Conservation (phyloP, 2,888 invertebrate genomes). For the Nephrotoma appendiculata region DNA sequence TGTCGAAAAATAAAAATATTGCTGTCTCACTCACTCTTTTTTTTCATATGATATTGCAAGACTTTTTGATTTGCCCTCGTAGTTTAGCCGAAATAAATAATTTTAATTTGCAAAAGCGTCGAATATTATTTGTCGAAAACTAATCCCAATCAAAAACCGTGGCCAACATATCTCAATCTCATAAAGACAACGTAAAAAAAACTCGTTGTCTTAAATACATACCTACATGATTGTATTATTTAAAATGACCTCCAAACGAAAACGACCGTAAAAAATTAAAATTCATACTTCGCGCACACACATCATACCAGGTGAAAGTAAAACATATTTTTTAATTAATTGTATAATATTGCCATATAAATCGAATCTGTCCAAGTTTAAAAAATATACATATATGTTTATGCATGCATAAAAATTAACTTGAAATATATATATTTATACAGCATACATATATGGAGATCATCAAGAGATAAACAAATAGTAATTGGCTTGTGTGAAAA, state of each 20-base stretch:
- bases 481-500: not conserved
- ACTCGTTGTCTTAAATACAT: not conserved
- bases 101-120: no score
- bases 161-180: no score
- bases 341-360: not conserved
- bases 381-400: not conserved
- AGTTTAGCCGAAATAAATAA: no score
- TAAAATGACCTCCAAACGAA: not conserved
- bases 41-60: no score
- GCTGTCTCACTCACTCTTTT: no score
- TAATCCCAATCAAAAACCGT: no score
- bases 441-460: not conserved
- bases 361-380: not conserved
- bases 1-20: no score
- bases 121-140: no score
- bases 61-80: no score
- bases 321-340: not conserved
- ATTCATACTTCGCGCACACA: not conserved
- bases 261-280: not conserved
- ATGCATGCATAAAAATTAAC: not conserved
- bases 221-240: not conserved
- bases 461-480: not conserved
- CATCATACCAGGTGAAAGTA: not conserved
- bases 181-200: not conserved
- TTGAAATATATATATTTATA: not conserved